Evolutionary conservation across 2,888 invertebrate species (phyloP), one percentile per base, ranked within the genome.

Genomic region (Lamproptera curius): DNA sequence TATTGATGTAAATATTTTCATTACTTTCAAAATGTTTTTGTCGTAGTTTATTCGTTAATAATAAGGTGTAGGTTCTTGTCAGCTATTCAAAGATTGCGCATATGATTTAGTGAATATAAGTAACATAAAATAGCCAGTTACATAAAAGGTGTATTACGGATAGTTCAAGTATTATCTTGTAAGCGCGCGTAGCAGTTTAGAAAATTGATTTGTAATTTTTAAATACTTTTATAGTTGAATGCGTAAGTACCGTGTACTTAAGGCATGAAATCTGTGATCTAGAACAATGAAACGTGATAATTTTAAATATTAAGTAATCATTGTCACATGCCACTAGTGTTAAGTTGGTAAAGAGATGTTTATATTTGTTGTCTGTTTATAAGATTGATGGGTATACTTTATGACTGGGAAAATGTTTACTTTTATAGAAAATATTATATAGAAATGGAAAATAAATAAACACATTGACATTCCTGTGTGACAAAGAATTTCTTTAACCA

Each of bases 241-340:
- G 49, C 44, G 17, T 13, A 44, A 60, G 60, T 59, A 60, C 58
- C 52, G 16, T 54, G 59, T 60, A 59, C 59, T 58, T 59, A 49
- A 51, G 16, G 49, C 52, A 52, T 54, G 48, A 42, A 41, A 41
- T 46, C 50, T 50, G 50, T 50, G 45, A 50, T 50, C 28, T 41
- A 50, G 41, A 44, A 45, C 49, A 50, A 44, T 44, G 35, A 16
- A 39, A 50, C 36, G 37, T 35, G 31, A 37, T 40, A 40, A 36
- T 36, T 36, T n/a, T 16, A 41, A 35, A 17, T 23, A 16, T 16
- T 40, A 35, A 26, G 42, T 35, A 23, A 46, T 38, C 34, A 42
- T 48, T 43, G 48, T 39, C 44, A 41, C 15, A 43, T 43, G 35
- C 40, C 35, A 44, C 14, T 48, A 42, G 16, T 2, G 10, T 42